phyloP scores from a whole-genome alignment of 2,113 vertebrate genomes.

The Echinops telfairi region DNA sequence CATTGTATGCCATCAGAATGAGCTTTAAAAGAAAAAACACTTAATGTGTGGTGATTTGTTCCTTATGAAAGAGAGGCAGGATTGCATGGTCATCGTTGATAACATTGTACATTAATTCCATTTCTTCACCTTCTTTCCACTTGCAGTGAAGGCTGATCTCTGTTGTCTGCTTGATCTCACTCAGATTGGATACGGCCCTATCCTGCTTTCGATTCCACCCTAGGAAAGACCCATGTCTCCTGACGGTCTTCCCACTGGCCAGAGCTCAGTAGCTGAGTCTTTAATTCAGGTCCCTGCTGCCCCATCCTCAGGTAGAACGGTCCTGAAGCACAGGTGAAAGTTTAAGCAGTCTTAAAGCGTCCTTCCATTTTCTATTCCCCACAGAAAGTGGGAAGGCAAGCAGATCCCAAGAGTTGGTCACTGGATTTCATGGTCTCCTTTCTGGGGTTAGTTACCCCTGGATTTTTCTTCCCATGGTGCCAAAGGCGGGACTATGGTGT shows the following conservation, averaged over 20 bases:
- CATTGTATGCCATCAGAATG: neutral
- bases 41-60: neutral
- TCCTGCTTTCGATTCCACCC: neutral
- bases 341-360: neutral
- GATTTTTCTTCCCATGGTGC: fast-evolving
- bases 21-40: too few relatives aligned
- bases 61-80: fast-evolving
- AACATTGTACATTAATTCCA: fast-evolving
- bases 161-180: neutral
- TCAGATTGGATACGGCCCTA: fast-evolving
- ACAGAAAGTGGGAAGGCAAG: neutral
- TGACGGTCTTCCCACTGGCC: neutral
- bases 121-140: neutral
- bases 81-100: fast-evolving
- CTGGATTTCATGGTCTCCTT: neutral
- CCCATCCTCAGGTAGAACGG: neutral
- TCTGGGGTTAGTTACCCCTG: neutral
- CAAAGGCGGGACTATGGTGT: too few relatives aligned
- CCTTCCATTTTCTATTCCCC: neutral
- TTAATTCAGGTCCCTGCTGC: neutral
- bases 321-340: neutral
- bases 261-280: neutral
- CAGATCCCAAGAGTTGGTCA: neutral
- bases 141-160: neutral
- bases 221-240: fast-evolving